Base-by-base conservation (phyloP, 2,888 invertebrate species). In the Aethes cnicana region DNA sequence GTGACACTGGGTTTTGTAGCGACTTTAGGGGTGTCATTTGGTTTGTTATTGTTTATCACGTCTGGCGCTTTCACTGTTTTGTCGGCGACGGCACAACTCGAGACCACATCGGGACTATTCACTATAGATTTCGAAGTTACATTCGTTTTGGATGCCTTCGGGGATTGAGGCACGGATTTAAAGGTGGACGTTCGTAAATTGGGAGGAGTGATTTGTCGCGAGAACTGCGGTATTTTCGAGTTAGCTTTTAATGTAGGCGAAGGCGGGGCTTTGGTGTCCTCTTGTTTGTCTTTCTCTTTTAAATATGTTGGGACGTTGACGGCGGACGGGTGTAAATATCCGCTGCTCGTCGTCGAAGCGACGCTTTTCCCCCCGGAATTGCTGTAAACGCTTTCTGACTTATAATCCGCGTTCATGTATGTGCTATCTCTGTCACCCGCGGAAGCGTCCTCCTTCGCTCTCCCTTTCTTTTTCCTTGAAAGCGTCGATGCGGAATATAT, bases 401-500 rank as follows among this genome's bases (percentile, higher is more conserved):
- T 92, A 68, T 92, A 90, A 57, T 92, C 90, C 0, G 93, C 86
- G 72, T 93, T 92, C 64, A 90, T 92, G 63, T 94, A 93, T 7
- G 91, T 92, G 56, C 92, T 91, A 59, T 81, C 78, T 73, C 81
- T 81, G 37, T 78, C 81, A 53, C 62, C 74, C 33, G 71, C 80
- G 7, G 66, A 66, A 1, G 64, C 69, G 28, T 69, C 72, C 33
- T 72, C 71, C 48, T 64, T 73, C 39, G 79, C 83, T 30, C 77
- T 75, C 58, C 88, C 86, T 57, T 91, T 91, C 66, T 92, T 92
- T 64, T 93, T 93, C 48, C 92, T 86, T 0, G 92, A 91, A 1
- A 95, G 77, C 0, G 94, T 94, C 1, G 94, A 93, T 0, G 94
- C 94, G 0, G 96, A 95, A 73, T 97, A 97, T 61, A 97, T 96